These are phyloP conservation scores for Oreotragus oreotragus DNA, from an alignment of 2,113 vertebrate species.

Conservation along the genomic window DNA sequence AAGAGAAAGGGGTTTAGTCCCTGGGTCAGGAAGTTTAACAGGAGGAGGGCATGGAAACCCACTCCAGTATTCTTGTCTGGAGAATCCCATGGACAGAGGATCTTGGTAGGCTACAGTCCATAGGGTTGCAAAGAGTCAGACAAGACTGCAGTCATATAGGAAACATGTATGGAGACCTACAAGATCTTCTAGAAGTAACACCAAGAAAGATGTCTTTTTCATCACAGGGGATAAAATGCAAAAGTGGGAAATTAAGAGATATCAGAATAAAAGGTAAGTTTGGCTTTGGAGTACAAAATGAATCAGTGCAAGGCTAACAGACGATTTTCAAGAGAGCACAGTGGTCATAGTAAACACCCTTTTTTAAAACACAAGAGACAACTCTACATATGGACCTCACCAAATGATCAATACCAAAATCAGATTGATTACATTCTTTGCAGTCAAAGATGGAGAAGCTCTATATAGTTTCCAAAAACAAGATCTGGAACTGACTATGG, in stretches of 20 bases:
- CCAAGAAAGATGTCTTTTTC: background rate
- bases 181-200: background rate
- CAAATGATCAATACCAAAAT: too few relatives aligned
- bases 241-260: background rate
- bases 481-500: too few relatives aligned
- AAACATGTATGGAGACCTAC: background rate
- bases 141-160: background rate
- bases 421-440: too few relatives aligned
- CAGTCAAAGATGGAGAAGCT: too few relatives aligned
- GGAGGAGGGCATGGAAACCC: background rate
- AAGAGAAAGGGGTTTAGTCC: background rate
- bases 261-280: too few relatives aligned
- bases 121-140: background rate
- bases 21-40: background rate
- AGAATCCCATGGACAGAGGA: background rate
- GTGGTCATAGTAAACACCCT: too few relatives aligned
- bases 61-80: background rate
- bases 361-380: too few relatives aligned
- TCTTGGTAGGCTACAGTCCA: background rate
- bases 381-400: too few relatives aligned
- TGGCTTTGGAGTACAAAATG: too few relatives aligned
- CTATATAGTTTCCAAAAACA: too few relatives aligned
- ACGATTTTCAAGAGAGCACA: too few relatives aligned
- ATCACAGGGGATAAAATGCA: background rate
- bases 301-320: too few relatives aligned